Evolutionary conservation across 2,113 vertebrate species (phyloP), one percentile per base, ranked within the genome.

Genomic region (Halichoeres trimaculatus): DNA sequence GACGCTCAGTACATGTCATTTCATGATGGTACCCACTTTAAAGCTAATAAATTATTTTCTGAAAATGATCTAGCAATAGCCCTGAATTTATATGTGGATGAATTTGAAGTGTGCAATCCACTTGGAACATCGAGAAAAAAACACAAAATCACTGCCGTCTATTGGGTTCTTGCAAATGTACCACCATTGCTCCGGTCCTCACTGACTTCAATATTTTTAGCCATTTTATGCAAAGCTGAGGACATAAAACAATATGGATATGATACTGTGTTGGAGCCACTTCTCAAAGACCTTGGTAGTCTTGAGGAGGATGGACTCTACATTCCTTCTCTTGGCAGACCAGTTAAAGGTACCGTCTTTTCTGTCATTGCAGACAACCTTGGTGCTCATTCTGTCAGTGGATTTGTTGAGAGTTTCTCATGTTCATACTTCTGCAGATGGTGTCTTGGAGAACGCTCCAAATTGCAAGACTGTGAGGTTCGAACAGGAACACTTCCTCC

Each of bases 401-500:
- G 70, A 4, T 85, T 83, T 68, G n/a, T 81, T 70, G 70, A 85
- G 84, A 88, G 58, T 65, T 81, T 81, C 11, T 43, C 19, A 59
- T 58, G 47, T n/a, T 58, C 74, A 20, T 20, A 87, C n/a, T n/a
- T n/a, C 13, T 88, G 85, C 19, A 64, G 70, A 62, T 81, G 79
- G 70, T 87, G 73, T 52, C 22, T 70, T 11, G 63, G 58, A 41
- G 45, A 76, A 20, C 0, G 34, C 0, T 45, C 71, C n/a, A n/a
- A n/a, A n/a, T n/a, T n/a, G n/a, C n/a, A n/a, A n/a, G n/a, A n/a
- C n/a, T n/a, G n/a, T n/a, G n/a, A n/a, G n/a, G n/a, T n/a, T n/a
- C n/a, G n/a, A n/a, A n/a, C n/a, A n/a, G n/a, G n/a, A n/a, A n/a
- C n/a, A n/a, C n/a, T n/a, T n/a, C n/a, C n/a, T n/a, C n/a, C n/a